Evolutionary conservation across 1,140 invertebrate species (phyloP).

Genomic region (Littorina saxatilis): DNA sequence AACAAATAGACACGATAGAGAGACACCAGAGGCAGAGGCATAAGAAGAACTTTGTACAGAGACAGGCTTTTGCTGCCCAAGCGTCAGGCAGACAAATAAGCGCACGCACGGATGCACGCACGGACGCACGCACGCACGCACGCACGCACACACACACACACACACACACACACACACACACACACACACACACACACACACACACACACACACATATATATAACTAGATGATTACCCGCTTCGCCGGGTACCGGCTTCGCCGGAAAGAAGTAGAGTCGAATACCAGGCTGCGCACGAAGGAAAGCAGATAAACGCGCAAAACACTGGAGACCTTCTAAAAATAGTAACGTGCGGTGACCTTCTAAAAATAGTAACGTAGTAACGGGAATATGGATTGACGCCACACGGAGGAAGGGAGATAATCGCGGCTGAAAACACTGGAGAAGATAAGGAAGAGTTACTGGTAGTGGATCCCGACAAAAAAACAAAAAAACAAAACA

Average conservation of each 20-base stretch:
- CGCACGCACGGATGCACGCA: background rate
- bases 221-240: background rate
- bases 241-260: background rate
- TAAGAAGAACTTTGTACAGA: background rate
- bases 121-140: background rate
- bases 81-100: background rate
- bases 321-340: too few species aligned
- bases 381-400: too few species aligned
- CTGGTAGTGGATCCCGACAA: too few species aligned
- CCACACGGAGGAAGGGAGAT: too few species aligned
- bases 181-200: constrained; percentile 12
- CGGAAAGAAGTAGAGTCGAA: background rate
- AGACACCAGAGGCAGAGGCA: background rate
- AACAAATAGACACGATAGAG: background rate
- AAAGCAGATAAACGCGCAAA: background rate
- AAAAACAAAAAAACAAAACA: too few species aligned
- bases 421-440: too few species aligned
- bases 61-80: too few species aligned
- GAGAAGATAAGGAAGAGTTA: too few species aligned
- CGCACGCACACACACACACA: background rate
- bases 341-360: too few species aligned
- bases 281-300: background rate
- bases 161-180: constrained; percentile 15
- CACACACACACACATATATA: constrained; percentile 6
- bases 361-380: too few species aligned